Evolutionary conservation across 2,797 vertebrate genomes (phyloP), one percentile per base, ranked within the genome.

Genomic region (Ambastaia sidthimunki): DNA sequence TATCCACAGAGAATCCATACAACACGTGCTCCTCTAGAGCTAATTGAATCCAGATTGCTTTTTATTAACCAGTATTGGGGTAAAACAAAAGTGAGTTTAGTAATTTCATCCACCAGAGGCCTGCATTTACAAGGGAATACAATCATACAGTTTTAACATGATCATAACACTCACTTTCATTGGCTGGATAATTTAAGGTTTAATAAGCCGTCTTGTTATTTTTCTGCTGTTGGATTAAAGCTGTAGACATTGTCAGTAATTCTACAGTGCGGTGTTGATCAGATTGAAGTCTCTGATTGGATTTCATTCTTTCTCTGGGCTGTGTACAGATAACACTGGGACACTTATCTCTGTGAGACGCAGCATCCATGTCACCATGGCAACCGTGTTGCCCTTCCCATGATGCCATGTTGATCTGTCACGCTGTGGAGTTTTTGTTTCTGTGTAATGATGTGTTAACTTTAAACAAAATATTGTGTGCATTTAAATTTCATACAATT

Each of bases 371-470:
- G 72, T 82, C 50, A 34, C 41, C 57, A 74, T 80, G 44, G 47
- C 44, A 83, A 80, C 82, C 23, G 9, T 10, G 41, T 62, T 80
- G 78, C 50, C 67, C 72, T 57, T 72, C 77, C 60, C 68, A 25
- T 55, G 65, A 52, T 68, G 52, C 41, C 19, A 18, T 37, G 67
- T 41, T 60, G 60, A n/a, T 73, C 59, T 54, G 48, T 69, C 41
- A 50, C 62, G 18, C 73, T 25, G n/a, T 23, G 16, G 21, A 11
- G 37, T 41, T 41, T 41, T 41, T 37, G 3, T 37, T 37, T 37
- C 37, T 9, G 37, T 41, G 7, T 9, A 41, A 4, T 6, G 16
- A 7, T 67, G 34, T 66, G 68, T 74, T 74, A 0, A 52, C 50
- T 74, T 50, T 3, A 0, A 50, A 7, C 9, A 41, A 41, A 41